Percentiles rank a stretch among this genome's conserved stretches.
phyloP scores from a whole-genome alignment of 2,888 invertebrate species.

The Boloria selene region DNA sequence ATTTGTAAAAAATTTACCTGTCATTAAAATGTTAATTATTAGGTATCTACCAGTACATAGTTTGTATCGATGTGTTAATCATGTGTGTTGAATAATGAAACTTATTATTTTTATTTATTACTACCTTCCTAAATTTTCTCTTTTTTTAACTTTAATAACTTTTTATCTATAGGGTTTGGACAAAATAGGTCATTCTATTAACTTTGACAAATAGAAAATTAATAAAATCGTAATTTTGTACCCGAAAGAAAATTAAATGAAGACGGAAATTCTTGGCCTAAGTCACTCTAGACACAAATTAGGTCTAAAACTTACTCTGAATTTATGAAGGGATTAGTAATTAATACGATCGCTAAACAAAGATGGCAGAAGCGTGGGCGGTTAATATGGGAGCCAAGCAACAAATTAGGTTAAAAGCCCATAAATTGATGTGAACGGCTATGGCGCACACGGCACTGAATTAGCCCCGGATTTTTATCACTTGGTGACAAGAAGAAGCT shows the following conservation, averaged over 20 bases:
- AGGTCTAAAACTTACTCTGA: conserved; percentile 4
- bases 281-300: background rate
- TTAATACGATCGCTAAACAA: conserved; percentile 37
- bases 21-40: no score
- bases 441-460: conserved; percentile 73
- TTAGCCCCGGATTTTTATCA: conserved; percentile 78
- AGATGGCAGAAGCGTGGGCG: conserved; percentile 42
- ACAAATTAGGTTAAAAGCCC: conserved; percentile 82
- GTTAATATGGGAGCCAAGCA: conserved; percentile 59
- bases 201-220: no score
- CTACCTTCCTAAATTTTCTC: no score
- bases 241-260: no score
- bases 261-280: no score
- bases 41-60: no score
- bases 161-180: background rate
- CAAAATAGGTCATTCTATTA: background rate
- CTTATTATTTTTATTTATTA: no score
- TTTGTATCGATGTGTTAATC: no score
- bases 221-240: no score
- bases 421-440: conserved; percentile 78
- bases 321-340: conserved; percentile 35
- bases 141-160: no score
- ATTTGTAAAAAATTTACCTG: no score
- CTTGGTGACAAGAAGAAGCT: conserved; percentile 73
- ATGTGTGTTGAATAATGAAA: no score